Evolutionary conservation across 1,140 invertebrate species (phyloP), one percentile per base, ranked within the genome.

Genomic region (Penaeus vannamei): DNA sequence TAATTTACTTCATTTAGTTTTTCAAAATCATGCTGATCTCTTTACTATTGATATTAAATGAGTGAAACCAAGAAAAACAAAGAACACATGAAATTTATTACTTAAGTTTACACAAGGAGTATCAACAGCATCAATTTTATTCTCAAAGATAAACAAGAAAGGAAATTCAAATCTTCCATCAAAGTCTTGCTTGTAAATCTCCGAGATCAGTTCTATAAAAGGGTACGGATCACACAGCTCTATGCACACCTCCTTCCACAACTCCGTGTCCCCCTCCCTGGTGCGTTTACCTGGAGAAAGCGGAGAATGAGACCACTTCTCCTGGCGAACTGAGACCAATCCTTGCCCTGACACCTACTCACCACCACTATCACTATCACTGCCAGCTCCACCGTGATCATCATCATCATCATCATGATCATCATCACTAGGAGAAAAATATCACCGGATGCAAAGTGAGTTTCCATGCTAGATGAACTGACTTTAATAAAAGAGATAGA

Each of bases 351-450:
- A 86, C 46, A 76, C 80, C 85, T 79, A 82, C 61, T 79, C 77
- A 81, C 60, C 85, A 86, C 66, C 61, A 86, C 61, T 69, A 81
- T 69, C 61, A 87, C 79, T 69, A 87, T 26, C 61, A 69, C n/a
- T 53, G 61, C 36, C 85, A 53, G 60, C 85, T 53, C 29, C 72
- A 76, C 79, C 85, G 46, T 59, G 77, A 87, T 82, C 85, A 84
- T 46, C 82, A 85, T 76, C 84, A 66, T 81, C 85, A 64, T 59
- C 85, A 87, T 82, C 85, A 84, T 46, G 61, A 85, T 76, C 84
- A 66, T 46, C 83, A 85, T 46, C 36, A 81, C 85, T 87, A 87
- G 79, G 85, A 87, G 61, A 87, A 82, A 87, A 69, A 87, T 69
- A 87, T 81, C 53, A 87, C 85, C 79, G 64, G 29, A 81, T 81